Percentiles rank a stretch among this genome's conserved stretches.
These are phyloP conservation scores for Tolmerus cingulatus DNA, from an alignment of 2,888 invertebrate genomes.

Conservation along the genomic window DNA sequence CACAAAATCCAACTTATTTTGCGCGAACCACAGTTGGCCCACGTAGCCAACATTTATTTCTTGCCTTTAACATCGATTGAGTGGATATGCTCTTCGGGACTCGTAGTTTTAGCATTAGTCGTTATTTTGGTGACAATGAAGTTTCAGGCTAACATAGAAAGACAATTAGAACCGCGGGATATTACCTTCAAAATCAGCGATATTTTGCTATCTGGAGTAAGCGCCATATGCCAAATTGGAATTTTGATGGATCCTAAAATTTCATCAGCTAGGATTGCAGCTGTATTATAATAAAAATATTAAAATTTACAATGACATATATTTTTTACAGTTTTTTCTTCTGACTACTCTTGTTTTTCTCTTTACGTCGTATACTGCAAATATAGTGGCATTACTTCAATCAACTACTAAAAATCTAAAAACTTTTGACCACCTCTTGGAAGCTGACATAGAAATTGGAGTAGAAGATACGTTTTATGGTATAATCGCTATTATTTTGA, in stretches of 20 bases:
- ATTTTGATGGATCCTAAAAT: neutral
- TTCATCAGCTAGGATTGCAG: neutral
- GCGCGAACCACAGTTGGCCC: slow-evolving; percentile 71
- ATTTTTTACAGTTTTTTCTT: slow-evolving; percentile 65
- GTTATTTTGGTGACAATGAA: slow-evolving; percentile 21
- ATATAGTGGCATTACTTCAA: slow-evolving; percentile 71
- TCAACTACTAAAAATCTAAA: slow-evolving; percentile 72
- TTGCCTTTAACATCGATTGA: slow-evolving; percentile 71
- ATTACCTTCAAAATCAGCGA: neutral
- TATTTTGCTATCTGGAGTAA: neutral
- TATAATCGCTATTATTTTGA: slow-evolving; percentile 72
- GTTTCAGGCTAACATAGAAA: neutral
- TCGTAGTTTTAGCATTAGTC: slow-evolving; percentile 56
- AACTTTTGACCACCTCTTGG: slow-evolving; percentile 67
- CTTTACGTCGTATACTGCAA: slow-evolving; percentile 75
- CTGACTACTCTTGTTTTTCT: slow-evolving; percentile 69
- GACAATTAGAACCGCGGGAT: neutral
- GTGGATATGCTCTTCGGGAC: slow-evolving; percentile 68
- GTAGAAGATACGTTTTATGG: slow-evolving; percentile 70
- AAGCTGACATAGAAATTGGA: slow-evolving; percentile 70
- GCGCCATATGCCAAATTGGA: slow-evolving; percentile 19
- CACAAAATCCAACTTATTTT: slow-evolving; percentile 70
- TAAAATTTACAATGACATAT: neutral
- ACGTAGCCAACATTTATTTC: slow-evolving; percentile 72
- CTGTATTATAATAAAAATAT: neutral